Evolutionary conservation across 2,113 vertebrate species (phyloP), one percentile per base, ranked within the genome.

Genomic region (Chaenogobius annularis): DNA sequence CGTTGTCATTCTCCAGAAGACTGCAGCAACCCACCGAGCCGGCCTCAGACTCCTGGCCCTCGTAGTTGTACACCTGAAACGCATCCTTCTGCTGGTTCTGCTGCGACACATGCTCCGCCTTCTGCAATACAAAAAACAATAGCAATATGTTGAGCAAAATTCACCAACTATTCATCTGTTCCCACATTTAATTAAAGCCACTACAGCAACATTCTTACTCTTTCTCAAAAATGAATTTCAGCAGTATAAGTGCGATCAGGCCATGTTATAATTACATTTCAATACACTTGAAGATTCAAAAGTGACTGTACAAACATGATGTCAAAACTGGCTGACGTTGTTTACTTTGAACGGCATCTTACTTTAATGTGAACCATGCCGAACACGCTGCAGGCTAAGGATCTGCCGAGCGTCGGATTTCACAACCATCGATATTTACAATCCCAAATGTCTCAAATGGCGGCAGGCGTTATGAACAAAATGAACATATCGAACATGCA

Each of bases 1-100:
- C 94, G 22, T 93, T 73, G 1, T 96, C 94, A 37, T 95, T 95
- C 23, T 95, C 93, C 37, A 96, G 92, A 77, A 95, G 92, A 77
- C 94, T 96, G 88, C 96, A 98, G 88, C 96, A 96, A 19, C 96
- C 96, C 5, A 97, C 87, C 0, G 97, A 98, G 56, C 96, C 96
- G 15, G 92, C 92, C 0, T 87, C 92, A 7, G 95, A 96, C 23
- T 88, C 94, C 0, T 87, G 62, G 46, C 95, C 96, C 83, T 99
- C 98, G 0, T 95, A 93, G 68, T 95, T 88, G 14, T 94, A 98
- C 63, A 95, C 82, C 70, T 93, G 73, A 22, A 94, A 14, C 13
- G 59, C 78, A 19, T 99, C 95, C 3, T 90, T 79, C 59, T 56
- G 17, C 10, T 79, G 67, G 54, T 68, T 40, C 12, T 90, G 81